Conservation (phyloP, 2,113 vertebrate genomes). For the Lampris incognitus region DNA sequence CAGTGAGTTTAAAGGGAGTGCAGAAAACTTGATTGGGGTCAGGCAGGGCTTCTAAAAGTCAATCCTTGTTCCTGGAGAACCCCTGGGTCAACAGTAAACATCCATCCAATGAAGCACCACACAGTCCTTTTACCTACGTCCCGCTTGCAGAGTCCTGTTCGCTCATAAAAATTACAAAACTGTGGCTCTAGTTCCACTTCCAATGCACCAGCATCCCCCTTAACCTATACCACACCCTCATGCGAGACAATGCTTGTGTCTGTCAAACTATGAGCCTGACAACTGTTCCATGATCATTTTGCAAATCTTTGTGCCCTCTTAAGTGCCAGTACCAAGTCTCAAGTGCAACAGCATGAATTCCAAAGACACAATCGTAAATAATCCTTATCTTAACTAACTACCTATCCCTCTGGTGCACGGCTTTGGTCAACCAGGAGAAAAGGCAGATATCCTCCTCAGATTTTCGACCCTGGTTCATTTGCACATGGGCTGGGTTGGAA, state of each 20-base stretch:
- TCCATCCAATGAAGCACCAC: slow-evolving; percentile 24
- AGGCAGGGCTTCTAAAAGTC: slow-evolving; percentile 47
- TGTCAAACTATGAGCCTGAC: neutral
- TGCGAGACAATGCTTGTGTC: neutral
- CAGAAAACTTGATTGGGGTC: slow-evolving; percentile 62
- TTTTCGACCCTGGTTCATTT: neutral
- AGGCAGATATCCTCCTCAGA: slow-evolving; percentile 4
- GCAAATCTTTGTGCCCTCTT: neutral
- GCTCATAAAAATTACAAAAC: neutral
- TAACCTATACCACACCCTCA: neutral
- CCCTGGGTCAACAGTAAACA: slow-evolving; percentile 40
- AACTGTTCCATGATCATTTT: neutral
- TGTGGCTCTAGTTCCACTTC: neutral
- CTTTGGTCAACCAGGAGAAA: slow-evolving; percentile 5
- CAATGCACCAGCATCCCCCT: slow-evolving; percentile 1
- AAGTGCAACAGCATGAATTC: neutral
- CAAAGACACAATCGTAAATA: neutral
- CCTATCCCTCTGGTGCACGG: neutral
- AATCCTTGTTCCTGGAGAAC: neutral
- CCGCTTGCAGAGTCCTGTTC: slow-evolving; percentile 7
- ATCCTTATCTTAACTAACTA: slow-evolving; percentile 10
- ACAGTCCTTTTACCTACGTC: neutral
- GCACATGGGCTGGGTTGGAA: neutral
- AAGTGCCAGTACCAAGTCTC: neutral
- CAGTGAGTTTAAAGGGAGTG: slow-evolving; percentile 44